Percentiles rank a stretch among this genome's conserved stretches.
Conservation (phyloP, 2,113 vertebrate genomes). For the Astur gentilis region DNA sequence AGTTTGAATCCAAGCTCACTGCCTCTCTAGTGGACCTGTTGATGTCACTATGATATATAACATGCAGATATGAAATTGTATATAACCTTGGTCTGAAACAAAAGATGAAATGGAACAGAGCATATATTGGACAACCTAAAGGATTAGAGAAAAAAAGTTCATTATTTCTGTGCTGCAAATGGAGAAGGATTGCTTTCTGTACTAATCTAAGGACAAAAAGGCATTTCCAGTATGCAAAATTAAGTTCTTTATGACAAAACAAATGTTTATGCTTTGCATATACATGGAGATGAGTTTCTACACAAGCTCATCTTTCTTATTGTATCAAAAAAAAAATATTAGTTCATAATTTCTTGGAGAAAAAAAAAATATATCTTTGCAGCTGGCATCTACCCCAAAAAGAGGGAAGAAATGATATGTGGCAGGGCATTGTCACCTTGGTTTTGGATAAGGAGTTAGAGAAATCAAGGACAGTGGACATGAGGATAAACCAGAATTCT, state of each 20-base stretch:
- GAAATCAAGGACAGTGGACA: neutral
- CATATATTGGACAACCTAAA: neutral
- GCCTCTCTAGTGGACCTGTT: neutral
- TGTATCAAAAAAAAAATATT: neutral
- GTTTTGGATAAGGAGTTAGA: neutral
- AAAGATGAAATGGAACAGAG: neutral
- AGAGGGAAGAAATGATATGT: neutral
- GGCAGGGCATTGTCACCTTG: neutral
- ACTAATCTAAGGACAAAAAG: conserved; percentile 8
- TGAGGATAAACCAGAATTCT: neutral
- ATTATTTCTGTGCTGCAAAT: neutral
- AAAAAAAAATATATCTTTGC: neutral
- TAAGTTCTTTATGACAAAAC: conserved; percentile 6
- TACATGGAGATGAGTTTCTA: neutral
- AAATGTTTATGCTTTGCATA: neutral
- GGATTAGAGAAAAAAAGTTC: neutral
- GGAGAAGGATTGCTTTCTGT: neutral
- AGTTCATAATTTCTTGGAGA: neutral
- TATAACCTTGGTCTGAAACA: neutral
- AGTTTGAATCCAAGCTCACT: neutral
- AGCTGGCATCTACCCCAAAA: neutral
- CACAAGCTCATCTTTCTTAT: conserved; percentile 15
- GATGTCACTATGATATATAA: neutral
- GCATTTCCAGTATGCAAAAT: conserved; percentile 1
- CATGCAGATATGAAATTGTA: neutral